Conservation (phyloP, 1,140 invertebrate genomes). For the Anoplophora glabripennis region DNA sequence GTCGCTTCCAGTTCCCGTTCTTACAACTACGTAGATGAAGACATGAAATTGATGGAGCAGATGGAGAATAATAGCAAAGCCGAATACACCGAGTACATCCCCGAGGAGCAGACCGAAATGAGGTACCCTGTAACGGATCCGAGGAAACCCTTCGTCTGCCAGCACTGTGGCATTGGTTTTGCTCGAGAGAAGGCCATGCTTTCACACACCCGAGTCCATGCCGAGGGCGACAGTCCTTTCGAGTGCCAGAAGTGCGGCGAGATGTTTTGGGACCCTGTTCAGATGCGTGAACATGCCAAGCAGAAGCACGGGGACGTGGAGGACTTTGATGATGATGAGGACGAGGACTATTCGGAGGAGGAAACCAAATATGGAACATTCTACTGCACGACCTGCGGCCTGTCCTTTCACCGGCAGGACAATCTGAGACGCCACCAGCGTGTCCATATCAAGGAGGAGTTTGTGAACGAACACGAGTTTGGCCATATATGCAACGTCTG, state of each 20-base stretch:
- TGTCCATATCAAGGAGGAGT: conserved; percentile 49
- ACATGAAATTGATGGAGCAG: conserved; percentile 51
- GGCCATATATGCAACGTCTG: conserved; percentile 70
- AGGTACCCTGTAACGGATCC: conserved; percentile 67
- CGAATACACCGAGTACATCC: conserved; percentile 16
- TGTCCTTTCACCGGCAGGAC: conserved; percentile 72
- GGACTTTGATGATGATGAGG: conserved; percentile 51
- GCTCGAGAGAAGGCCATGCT: conserved; percentile 75
- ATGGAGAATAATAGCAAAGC: conserved; percentile 47
- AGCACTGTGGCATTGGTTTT: conserved; percentile 75
- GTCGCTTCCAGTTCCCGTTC: conserved; percentile 38
- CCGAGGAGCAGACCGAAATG: conserved; percentile 34
- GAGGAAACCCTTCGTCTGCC: conserved; percentile 74
- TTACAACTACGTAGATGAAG: conserved; percentile 52
- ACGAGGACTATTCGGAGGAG: conserved; percentile 55
- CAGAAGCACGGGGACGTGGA: conserved; percentile 48
- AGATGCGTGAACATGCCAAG: conserved; percentile 64
- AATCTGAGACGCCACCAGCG: conserved; percentile 67
- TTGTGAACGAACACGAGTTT: conserved; percentile 40
- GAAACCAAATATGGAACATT: conserved; percentile 69
- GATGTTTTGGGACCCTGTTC: conserved; percentile 71
- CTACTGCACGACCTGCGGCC: conserved; percentile 72
- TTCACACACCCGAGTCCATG: conserved; percentile 59
- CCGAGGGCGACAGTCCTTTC: conserved; percentile 64
- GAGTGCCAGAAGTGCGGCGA: conserved; percentile 75